Percentiles rank a stretch among this genome's conserved stretches.
Conservation (phyloP, 1,140 invertebrate species). For the Drosophila santomea region DNA sequence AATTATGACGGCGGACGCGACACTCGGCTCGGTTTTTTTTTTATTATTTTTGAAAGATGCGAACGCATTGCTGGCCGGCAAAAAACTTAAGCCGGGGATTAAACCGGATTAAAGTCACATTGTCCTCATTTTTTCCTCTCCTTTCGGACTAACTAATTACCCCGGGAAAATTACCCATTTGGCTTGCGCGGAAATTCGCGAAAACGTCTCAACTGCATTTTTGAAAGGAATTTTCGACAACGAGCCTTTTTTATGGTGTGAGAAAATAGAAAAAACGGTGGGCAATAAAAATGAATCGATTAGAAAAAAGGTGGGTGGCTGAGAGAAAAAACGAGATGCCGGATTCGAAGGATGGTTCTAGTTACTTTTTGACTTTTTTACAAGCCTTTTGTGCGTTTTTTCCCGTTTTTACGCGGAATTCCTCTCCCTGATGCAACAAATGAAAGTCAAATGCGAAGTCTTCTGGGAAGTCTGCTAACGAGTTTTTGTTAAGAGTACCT, state of each 20-base stretch:
- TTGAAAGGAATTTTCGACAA: constrained; percentile 29
- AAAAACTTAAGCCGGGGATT: constrained; percentile 82
- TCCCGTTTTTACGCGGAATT: constrained; percentile 36
- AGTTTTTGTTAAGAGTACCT: constrained; percentile 2
- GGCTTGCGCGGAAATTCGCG: constrained; percentile 71
- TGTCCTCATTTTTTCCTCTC: constrained; percentile 67
- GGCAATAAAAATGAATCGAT: constrained; percentile 80
- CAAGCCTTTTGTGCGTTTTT: constrained; percentile 70
- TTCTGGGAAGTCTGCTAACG: constrained; percentile 41
- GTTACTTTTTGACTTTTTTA: constrained; percentile 73
- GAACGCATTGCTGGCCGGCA: constrained; percentile 37
- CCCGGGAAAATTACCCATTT: constrained; percentile 74
- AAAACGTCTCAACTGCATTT: constrained; percentile 50
- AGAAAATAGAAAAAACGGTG: constrained; percentile 44
- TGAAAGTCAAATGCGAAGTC: constrained; percentile 17
- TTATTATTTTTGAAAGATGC: constrained; percentile 17
- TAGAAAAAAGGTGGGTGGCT: constrained; percentile 53
- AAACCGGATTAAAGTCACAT: constrained; percentile 82
- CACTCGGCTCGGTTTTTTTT: constrained; percentile 61
- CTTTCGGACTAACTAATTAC: constrained; percentile 78
- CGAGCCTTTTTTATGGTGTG: constrained; percentile 44
- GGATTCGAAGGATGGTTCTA: constrained; percentile 50
- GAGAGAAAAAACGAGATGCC: constrained; percentile 8
- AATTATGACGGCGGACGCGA: constrained; percentile 78
- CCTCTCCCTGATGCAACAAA: constrained; percentile 42